Evolutionary conservation across 2,113 vertebrate genomes (phyloP), one percentile per base, ranked within the genome.

Genomic region (Chionomys nivalis): DNA sequence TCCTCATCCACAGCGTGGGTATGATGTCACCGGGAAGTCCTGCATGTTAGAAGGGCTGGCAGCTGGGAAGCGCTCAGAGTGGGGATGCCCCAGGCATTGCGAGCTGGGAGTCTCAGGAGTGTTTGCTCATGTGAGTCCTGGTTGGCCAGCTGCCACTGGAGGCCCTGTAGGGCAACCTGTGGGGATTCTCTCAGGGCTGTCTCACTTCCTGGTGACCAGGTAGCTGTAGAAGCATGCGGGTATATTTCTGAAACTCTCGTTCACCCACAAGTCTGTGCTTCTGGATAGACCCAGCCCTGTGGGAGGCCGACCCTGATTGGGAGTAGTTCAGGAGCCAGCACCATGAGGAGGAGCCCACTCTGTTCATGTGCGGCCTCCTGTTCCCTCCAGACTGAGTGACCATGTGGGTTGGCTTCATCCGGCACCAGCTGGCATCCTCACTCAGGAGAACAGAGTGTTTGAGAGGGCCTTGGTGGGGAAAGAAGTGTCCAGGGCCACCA

Each of bases 11-110:
- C 39, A 7, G 68, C 49, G 19, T 58, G 86, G 75, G 63, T 52
- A 5, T 31, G 7, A 24, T 49, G 0, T 36, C 2, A 0, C 23
- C 1, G 3, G 65, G 26, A 0, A 3, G n/a, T 1, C 42, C 0
- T 24, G 21, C 4, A 0, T 21, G 26, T 47, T 9, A 75, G 44
- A 73, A 2, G 47, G 33, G 42, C 10, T 7, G 24, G 19, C 39
- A 7, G 31, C 11, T 49, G 6, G 19, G 6, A 28, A 7, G 23
- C 36, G 66, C 76, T 42, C 13, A 14, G 66, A 28, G 49, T 3
- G 52, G 1, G 39, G 42, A 3, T 11, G 16, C 19, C 63, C 79
- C 24, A 24, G 63, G 31, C 44, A 13, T 33, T 49, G 33, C 19
- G 36, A 36, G 28, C 82, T 44, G 44, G 44, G 16, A 33, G n/a